A percentile compares a stretch with the other conserved stretches of the same genome.
phyloP scores from a whole-genome alignment of 2,797 vertebrate genomes.

The Hypotaenidia okinawae region DNA sequence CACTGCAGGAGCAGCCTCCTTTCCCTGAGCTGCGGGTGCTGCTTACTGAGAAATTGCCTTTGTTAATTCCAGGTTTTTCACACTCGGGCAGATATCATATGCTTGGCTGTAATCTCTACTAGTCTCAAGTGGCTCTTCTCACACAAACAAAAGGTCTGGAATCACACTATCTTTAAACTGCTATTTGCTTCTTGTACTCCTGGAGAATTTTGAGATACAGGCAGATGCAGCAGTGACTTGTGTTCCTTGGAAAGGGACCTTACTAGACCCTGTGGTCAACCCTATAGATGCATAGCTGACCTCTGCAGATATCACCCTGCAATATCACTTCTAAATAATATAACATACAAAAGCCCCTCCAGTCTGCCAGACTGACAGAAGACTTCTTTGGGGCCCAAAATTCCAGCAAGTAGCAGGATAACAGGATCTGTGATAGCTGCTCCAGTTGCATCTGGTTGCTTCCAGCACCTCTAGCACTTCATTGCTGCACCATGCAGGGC shows the following conservation, averaged over 20 bases:
- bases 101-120: neutral
- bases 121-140: neutral
- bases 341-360: neutral
- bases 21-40: neutral
- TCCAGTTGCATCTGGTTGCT: neutral
- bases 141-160: neutral
- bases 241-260: neutral
- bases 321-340: neutral
- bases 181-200: neutral
- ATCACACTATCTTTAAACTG: neutral
- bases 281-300: neutral
- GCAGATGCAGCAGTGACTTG: rapidly evolving
- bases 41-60: constrained; percentile 4
- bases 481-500: neutral
- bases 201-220: neutral
- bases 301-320: neutral
- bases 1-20: neutral
- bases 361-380: neutral
- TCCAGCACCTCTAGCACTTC: neutral
- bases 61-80: neutral
- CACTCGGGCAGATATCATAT: neutral
- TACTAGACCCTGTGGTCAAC: neutral
- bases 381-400: neutral
- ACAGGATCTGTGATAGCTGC: neutral
- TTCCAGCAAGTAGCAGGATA: neutral